Base-by-base conservation (phyloP, 2,888 invertebrate genomes). In the Phalangium opilio region DNA sequence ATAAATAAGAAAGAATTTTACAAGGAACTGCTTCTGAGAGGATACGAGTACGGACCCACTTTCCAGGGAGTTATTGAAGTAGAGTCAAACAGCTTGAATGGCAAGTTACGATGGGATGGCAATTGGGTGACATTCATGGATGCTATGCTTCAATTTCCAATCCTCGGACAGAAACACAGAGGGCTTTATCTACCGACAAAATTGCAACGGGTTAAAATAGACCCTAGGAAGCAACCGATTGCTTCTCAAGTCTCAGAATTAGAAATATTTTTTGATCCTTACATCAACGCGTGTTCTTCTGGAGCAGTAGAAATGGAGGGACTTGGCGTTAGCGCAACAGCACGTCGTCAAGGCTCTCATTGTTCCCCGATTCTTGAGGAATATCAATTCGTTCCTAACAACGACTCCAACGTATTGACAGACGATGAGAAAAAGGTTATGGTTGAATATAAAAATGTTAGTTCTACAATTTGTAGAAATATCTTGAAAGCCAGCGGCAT, bases 81-180 rank as follows among this genome's bases (percentile, higher is more conserved):
- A 0, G 83, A 87, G 63, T 76, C 81, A n/a, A 51, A 52, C 21
- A 72, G 60, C 66, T 40, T 39, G 14, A 67, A 63, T 54, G 93
- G 89, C 36, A 71, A 76, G 60, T 71, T 96, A 54, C 71, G 75
- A 52, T 96, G 93, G 93, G 75, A 76, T 48, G 78, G 79, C 55
- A 85, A 93, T 68, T 96, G 95, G 93, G 78, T 95, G 48, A 80
- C 90, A 40, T 96, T 81, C 69, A 79, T 95, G 68, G 96, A 96
- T 65, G 89, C 91, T 1, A 86, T 96, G 83, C 74, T 96, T 41
- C 96, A 96, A 69, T 87, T 89, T 64, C 77, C 79, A 44, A 83
- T 93, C 60, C 70, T 91, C 54, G 79, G 82, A 45, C 76, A 76
- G 57, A 75, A 78, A 57, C 75, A 79, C 21, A 75, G 82, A 41